These are phyloP conservation scores for Cepaea hortensis DNA, from an alignment of 2,888 invertebrate species.

Conservation along the genomic window DNA sequence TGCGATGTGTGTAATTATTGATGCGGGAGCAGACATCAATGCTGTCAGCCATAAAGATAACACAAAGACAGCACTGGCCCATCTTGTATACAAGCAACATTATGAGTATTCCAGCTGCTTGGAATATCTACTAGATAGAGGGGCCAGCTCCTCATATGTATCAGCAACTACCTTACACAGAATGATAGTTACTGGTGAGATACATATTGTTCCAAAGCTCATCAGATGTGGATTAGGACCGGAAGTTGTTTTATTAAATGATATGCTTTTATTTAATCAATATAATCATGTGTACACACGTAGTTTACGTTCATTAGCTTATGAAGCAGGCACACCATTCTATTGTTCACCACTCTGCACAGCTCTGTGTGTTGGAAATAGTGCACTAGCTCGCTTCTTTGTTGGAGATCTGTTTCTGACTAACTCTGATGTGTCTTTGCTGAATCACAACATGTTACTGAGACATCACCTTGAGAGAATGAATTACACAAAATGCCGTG, in stretches of 20 bases:
- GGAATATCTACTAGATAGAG: neutral
- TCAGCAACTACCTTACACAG: neutral
- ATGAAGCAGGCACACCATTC: neutral
- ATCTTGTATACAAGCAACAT: neutral
- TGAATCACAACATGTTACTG: neutral
- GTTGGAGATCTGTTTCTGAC: neutral
- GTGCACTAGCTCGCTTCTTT: neutral
- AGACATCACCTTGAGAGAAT: neutral
- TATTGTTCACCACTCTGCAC: neutral
- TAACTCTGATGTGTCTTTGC: neutral
- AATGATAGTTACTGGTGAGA: too few relatives aligned
- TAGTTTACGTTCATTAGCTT: too few relatives aligned
- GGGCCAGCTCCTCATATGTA: neutral
- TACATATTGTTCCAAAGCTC: too few relatives aligned
- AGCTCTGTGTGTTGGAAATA: neutral
- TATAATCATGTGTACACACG: neutral
- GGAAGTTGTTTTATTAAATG: too few relatives aligned
- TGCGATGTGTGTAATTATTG: neutral
- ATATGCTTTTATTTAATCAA: too few relatives aligned
- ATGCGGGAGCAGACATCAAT: slow-evolving; percentile 9
- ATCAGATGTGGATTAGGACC: too few relatives aligned
- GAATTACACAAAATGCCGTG: neutral
- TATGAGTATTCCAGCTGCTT: neutral
- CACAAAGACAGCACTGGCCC: neutral
- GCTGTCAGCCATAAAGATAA: neutral